Conservation (phyloP, 2,797 vertebrate genomes). For the Enteromius unitaeniatus region DNA sequence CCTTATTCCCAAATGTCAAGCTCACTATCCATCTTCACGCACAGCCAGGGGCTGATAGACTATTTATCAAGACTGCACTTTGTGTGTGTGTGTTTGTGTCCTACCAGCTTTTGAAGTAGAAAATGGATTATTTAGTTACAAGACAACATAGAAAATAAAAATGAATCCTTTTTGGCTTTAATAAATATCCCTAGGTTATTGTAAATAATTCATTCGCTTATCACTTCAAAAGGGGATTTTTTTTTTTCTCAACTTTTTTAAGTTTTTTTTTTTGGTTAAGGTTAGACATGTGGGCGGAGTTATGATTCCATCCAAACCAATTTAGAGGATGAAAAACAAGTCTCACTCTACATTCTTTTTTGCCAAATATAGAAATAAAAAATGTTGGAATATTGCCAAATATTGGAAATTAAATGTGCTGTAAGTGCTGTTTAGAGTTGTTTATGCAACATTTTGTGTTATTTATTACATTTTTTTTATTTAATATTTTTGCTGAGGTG, state of each 20-base stretch:
- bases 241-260: neutral
- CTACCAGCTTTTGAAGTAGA: slow-evolving; percentile 20
- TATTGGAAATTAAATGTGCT: neutral
- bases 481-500: neutral
- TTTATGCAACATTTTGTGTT: neutral
- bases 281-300: neutral
- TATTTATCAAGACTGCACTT: slow-evolving; percentile 62
- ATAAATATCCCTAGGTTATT: neutral
- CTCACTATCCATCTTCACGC: slow-evolving; percentile 75
- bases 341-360: neutral
- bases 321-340: no score
- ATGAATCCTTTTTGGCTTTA: neutral
- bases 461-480: neutral
- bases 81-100: slow-evolving; percentile 59
- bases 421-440: neutral
- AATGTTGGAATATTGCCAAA: neutral
- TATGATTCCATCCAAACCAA: neutral
- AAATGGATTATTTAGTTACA: neutral
- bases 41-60: slow-evolving; percentile 61
- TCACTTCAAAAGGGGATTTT: neutral
- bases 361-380: neutral
- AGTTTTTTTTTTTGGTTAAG: neutral
- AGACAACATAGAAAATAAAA: neutral
- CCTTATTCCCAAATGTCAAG: slow-evolving; percentile 83
- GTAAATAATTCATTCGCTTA: neutral